These are phyloP conservation scores for Tetrax tetrax DNA, from an alignment of 2,113 vertebrate species.

Conservation along the genomic window DNA sequence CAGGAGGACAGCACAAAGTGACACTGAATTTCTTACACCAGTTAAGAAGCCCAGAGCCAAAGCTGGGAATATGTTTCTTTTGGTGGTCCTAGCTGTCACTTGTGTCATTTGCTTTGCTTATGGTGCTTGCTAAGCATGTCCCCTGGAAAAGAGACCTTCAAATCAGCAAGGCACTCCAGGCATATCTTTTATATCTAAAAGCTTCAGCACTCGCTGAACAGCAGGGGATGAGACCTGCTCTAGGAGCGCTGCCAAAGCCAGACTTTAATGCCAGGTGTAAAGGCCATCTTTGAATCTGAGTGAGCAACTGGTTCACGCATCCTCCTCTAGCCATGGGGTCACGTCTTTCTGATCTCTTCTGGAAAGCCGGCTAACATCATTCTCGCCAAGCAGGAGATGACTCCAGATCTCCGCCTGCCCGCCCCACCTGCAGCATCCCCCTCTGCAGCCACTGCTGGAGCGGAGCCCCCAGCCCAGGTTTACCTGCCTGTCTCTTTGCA, in stretches of 20 bases:
- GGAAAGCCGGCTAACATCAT: neutral
- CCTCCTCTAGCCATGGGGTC: accelerated
- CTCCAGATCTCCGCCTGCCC: neutral
- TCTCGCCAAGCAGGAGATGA: neutral
- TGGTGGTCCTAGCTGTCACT: neutral
- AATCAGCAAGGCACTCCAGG: neutral
- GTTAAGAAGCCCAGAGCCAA: neutral
- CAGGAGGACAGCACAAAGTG: neutral
- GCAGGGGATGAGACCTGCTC: neutral
- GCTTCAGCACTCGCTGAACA: neutral
- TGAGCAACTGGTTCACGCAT: neutral
- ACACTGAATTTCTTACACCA: neutral
- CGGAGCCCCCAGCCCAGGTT: accelerated
- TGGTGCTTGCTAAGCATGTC: neutral
- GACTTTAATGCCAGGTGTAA: neutral
- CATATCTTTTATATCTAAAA: neutral
- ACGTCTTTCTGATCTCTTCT: too few species aligned
- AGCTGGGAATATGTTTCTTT: neutral
- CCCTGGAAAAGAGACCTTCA: neutral
- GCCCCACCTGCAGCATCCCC: neutral
- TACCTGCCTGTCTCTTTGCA: neutral
- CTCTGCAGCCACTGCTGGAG: neutral
- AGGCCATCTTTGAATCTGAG: neutral
- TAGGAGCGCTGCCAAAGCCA: neutral
- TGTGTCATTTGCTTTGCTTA: neutral